Conservation (phyloP, 2,888 invertebrate genomes). For the Eulithis prunata region DNA sequence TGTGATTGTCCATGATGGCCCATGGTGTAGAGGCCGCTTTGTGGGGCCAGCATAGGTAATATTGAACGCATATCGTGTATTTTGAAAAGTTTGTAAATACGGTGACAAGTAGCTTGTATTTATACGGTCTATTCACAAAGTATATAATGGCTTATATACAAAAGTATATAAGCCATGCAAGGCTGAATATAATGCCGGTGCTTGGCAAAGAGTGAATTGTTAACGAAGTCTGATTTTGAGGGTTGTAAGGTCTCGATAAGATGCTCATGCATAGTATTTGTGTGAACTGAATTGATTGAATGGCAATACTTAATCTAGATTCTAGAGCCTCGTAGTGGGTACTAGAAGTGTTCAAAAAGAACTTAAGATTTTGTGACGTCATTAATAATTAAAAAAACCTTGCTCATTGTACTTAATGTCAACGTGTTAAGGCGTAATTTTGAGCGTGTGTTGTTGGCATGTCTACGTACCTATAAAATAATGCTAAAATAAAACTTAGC, state of each 20-base stretch:
- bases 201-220: constrained; percentile 10
- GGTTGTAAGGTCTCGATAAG: constrained; percentile 19
- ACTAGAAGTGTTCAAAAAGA: no score
- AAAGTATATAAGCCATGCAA: neutral
- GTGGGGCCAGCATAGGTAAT: neutral
- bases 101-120: neutral
- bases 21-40: no score
- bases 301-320: constrained; percentile 2
- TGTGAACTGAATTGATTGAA: no score
- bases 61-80: neutral
- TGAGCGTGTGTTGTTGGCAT: no score
- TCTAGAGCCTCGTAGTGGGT: neutral
- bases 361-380: neutral
- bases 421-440: no score
- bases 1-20: no score
- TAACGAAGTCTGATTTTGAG: constrained; percentile 25
- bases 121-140: constrained; percentile 3
- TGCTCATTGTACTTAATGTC: no score
- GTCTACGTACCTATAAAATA: no score
- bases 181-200: constrained; percentile 10
- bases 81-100: neutral
- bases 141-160: no score
- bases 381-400: no score
- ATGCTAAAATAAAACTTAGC: no score
- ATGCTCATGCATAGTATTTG: no score